Conservation (phyloP, 2,888 invertebrate genomes). For the Marasmarcha lunaedactyla region DNA sequence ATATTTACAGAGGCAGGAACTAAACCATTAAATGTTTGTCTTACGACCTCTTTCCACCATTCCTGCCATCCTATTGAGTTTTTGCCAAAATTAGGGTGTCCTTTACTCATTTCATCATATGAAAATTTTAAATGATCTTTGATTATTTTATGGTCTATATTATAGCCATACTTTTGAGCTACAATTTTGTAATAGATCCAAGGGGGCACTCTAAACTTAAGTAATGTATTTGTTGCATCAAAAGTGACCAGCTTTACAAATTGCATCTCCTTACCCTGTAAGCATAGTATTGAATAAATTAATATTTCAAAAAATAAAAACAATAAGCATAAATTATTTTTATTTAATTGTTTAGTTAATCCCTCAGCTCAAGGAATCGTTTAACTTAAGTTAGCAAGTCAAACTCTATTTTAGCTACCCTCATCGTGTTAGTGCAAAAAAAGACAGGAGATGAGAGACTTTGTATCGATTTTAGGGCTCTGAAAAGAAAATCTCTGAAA, state of each 20-base stretch:
- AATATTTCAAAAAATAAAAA: too few species aligned
- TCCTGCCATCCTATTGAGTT: slow-evolving; percentile 78
- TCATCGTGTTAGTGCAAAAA: too few species aligned
- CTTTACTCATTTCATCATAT: slow-evolving; percentile 73
- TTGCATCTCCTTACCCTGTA: too few species aligned
- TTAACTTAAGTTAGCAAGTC: too few species aligned
- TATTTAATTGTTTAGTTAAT: too few species aligned
- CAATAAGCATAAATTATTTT: too few species aligned
- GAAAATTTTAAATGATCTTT: slow-evolving; percentile 74
- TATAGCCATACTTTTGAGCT: slow-evolving; percentile 77
- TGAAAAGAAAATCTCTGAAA: too few species aligned
- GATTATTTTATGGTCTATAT: slow-evolving; percentile 60
- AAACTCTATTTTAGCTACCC: too few species aligned
- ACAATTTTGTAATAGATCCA: slow-evolving; percentile 80
- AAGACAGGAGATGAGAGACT: too few species aligned
- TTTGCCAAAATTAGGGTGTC: slow-evolving; percentile 86
- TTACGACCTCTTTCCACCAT: slow-evolving; percentile 85
- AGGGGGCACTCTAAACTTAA: slow-evolving; percentile 78
- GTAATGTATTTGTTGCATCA: slow-evolving; percentile 88
- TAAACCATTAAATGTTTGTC: slow-evolving; percentile 72
- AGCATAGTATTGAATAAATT: too few species aligned
- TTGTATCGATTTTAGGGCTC: too few species aligned
- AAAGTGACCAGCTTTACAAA: slow-evolving; percentile 86
- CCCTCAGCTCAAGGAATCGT: too few species aligned
- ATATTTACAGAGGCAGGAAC: slow-evolving; percentile 32